Evolutionary conservation across 2,888 invertebrate genomes (phyloP).

Genomic region (Drosophila merina): DNA sequence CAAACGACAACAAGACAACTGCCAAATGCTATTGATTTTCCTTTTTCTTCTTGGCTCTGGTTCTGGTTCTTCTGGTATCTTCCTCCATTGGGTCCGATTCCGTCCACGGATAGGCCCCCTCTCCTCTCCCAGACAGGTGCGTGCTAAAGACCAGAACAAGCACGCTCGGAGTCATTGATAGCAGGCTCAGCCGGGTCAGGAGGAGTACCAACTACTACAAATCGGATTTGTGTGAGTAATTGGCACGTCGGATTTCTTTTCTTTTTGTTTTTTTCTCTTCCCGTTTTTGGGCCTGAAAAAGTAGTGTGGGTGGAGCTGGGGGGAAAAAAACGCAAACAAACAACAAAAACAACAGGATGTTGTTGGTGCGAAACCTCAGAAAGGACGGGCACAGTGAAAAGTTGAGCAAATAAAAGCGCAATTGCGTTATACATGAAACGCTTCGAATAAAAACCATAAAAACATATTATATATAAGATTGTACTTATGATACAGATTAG

Average conservation of each 20-base stretch:
- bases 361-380: conserved; percentile 66
- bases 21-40: conserved; percentile 78
- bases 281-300: conserved; percentile 40
- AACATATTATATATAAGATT: no score
- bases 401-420: conserved; percentile 58
- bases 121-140: conserved; percentile 44
- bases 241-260: conserved; percentile 69
- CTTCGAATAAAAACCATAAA: no score
- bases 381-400: conserved; percentile 41
- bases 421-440: conserved; percentile 42
- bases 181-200: conserved; percentile 33
- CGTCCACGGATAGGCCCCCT: conserved; percentile 3
- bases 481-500: no score
- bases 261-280: conserved; percentile 7
- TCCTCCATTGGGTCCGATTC: conserved; percentile 13
- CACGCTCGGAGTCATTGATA: conserved; percentile 22
- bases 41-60: conserved; percentile 16
- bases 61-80: background rate
- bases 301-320: conserved; percentile 28
- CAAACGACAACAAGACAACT: conserved; percentile 63
- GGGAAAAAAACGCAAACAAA: conserved; percentile 20
- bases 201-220: conserved; percentile 59
- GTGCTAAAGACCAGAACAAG: conserved; percentile 32
- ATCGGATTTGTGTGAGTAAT: conserved; percentile 81
- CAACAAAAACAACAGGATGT: conserved; percentile 42